Percentiles rank a stretch among this genome's conserved stretches.
phyloP scores from a whole-genome alignment of 2,113 vertebrate genomes.

The Aldabrachelys gigantea region DNA sequence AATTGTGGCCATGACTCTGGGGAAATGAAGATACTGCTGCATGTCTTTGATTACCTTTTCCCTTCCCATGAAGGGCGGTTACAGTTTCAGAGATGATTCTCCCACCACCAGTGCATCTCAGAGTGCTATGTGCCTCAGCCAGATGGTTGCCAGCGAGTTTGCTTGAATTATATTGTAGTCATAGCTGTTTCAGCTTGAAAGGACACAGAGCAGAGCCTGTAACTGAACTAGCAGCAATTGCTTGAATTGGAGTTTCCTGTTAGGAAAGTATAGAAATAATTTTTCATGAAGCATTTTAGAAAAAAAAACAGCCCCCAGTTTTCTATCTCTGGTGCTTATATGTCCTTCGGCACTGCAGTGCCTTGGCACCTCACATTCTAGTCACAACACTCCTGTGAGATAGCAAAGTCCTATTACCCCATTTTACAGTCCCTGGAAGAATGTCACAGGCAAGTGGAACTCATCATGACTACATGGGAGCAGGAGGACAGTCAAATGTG shows the following conservation, averaged over 20 bases:
- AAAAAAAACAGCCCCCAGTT: neutral
- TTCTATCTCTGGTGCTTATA: neutral
- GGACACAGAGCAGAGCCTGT: too few relatives aligned
- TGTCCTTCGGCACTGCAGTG: neutral
- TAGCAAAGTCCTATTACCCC: neutral
- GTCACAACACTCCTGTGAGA: neutral
- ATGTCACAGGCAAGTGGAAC: neutral
- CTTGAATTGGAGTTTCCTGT: slow-evolving; percentile 4
- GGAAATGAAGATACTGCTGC: neutral
- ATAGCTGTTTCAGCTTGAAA: neutral
- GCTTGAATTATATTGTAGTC: neutral
- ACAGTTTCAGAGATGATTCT: neutral
- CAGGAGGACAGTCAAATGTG: fast-evolving
- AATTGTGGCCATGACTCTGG: neutral
- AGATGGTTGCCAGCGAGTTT: neutral
- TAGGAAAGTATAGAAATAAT: neutral
- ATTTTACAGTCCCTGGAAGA: neutral
- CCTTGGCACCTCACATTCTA: neutral
- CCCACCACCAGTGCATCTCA: neutral
- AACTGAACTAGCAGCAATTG: neutral
- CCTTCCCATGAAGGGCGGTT: neutral
- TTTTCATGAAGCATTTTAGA: neutral
- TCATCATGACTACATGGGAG: neutral
- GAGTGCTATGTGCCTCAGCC: neutral
- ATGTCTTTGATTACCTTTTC: neutral